These are phyloP conservation scores for Nycticebus coucang DNA, from an alignment of 2,113 vertebrate species.

Conservation along the genomic window DNA sequence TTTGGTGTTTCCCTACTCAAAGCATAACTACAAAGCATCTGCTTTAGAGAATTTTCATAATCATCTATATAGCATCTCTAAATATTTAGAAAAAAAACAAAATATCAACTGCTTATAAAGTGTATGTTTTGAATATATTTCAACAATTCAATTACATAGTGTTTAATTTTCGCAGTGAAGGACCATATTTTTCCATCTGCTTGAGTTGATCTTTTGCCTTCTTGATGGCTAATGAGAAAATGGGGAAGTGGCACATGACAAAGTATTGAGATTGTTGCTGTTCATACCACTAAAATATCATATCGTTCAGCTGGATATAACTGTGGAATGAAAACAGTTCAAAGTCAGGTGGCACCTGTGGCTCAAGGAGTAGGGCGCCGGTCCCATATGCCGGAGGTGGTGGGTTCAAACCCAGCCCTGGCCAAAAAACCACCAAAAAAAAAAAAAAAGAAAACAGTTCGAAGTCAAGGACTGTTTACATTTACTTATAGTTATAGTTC, in stretches of 20 bases:
- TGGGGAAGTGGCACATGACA: background rate
- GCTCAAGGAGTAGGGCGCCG: too few species aligned
- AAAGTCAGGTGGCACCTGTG: too few species aligned
- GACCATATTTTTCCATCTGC: accelerated
- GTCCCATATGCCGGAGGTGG: too few species aligned
- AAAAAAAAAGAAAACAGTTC: background rate
- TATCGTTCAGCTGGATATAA: background rate
- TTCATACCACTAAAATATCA: background rate
- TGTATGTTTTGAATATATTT: background rate
- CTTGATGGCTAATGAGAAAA: background rate
- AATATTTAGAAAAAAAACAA: background rate
- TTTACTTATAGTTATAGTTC: background rate
- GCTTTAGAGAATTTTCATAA: background rate
- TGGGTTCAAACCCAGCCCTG: too few species aligned
- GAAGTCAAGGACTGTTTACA: background rate
- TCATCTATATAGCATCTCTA: background rate
- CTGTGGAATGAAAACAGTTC: background rate
- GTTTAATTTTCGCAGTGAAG: background rate
- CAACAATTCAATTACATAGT: background rate
- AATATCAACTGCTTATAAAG: background rate
- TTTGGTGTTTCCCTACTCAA: background rate
- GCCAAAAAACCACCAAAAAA: too few species aligned
- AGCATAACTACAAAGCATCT: background rate
- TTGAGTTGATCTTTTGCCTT: background rate
- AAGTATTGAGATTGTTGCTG: background rate